phyloP scores from a whole-genome alignment of 2,888 invertebrate genomes.

The Drosophila bunnanda region DNA sequence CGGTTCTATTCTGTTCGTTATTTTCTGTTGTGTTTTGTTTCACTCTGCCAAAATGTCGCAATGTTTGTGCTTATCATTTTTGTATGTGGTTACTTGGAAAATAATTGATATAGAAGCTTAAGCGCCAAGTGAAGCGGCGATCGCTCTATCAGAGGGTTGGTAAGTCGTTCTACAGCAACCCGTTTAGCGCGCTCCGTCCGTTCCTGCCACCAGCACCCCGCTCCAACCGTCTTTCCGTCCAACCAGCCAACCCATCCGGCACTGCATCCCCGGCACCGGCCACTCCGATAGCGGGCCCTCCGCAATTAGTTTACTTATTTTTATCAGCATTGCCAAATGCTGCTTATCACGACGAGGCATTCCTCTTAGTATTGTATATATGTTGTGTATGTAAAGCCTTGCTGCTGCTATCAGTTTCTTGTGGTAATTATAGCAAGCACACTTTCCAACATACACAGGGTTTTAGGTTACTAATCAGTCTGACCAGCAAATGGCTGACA shows the following conservation, averaged over 20 bases:
- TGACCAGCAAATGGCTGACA: constrained; percentile 13
- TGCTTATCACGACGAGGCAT: constrained; percentile 30
- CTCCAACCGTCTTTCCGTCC: not conserved
- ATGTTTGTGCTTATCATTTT: constrained; percentile 38
- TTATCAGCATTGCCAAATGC: constrained; percentile 48
- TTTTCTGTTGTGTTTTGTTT: constrained; percentile 19
- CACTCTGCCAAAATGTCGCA: constrained; percentile 40
- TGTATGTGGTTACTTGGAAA: constrained; percentile 45
- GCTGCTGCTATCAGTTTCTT: constrained; percentile 33
- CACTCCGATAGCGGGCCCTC: constrained; percentile 2
- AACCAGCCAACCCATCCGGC: constrained; percentile 13
- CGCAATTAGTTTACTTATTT: constrained; percentile 39
- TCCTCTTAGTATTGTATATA: constrained; percentile 2
- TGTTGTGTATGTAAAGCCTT: constrained; percentile 4
- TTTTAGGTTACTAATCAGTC: constrained; percentile 19
- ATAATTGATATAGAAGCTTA: constrained; percentile 86
- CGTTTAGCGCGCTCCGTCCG: constrained; percentile 46
- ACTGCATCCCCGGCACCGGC: constrained; percentile 22
- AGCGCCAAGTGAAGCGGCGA: constrained; percentile 90
- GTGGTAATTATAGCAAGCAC: constrained; percentile 30
- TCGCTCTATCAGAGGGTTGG: constrained; percentile 91
- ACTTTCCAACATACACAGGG: constrained; percentile 2
- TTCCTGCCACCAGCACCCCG: constrained; percentile 1
- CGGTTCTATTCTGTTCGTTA: constrained; percentile 34
- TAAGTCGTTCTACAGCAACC: constrained; percentile 86